These are phyloP conservation scores for Oryctolagus cuniculus DNA, from an alignment of 2,113 vertebrate genomes.

Conservation along the genomic window DNA sequence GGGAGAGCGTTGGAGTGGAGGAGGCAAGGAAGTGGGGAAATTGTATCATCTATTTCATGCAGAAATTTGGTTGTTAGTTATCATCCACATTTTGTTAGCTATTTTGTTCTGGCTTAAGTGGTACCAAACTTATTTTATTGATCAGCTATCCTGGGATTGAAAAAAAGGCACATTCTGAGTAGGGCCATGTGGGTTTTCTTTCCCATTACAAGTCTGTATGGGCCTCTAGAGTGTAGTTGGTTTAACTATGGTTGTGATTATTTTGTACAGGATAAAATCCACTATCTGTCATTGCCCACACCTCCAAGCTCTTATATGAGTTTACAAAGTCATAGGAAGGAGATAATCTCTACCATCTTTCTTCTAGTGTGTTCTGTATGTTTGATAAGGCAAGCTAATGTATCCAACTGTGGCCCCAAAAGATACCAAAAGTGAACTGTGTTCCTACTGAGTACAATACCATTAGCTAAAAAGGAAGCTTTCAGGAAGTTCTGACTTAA, in stretches of 20 bases:
- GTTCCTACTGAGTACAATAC: neutral
- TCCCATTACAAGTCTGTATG: slow-evolving; percentile 54
- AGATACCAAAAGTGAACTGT: neutral
- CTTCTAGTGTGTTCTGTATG: slow-evolving; percentile 10
- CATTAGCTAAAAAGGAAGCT: slow-evolving; percentile 50
- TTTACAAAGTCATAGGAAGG: slow-evolving; percentile 71
- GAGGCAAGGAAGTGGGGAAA: neutral
- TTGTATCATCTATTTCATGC: slow-evolving; percentile 57
- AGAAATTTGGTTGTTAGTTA: slow-evolving; percentile 68
- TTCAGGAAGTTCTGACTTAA: slow-evolving; percentile 58
- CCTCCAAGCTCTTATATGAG: slow-evolving; percentile 23
- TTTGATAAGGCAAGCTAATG: slow-evolving; percentile 53
- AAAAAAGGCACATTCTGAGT: slow-evolving; percentile 59
- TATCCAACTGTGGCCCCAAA: neutral
- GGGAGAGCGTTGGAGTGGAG: neutral
- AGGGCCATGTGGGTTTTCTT: slow-evolving; percentile 31
- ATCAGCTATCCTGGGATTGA: slow-evolving; percentile 62
- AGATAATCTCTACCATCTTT: slow-evolving; percentile 70
- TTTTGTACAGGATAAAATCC: slow-evolving; percentile 73
- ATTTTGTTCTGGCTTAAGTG: slow-evolving; percentile 69
- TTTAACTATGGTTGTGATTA: slow-evolving; percentile 71
- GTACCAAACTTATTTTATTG: slow-evolving; percentile 71
- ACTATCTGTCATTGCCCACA: slow-evolving; percentile 52
- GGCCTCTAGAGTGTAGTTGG: slow-evolving; percentile 67
- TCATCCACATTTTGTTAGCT: slow-evolving; percentile 56